Conservation (phyloP, 2,888 invertebrate genomes). For the Agrilus biguttatus region DNA sequence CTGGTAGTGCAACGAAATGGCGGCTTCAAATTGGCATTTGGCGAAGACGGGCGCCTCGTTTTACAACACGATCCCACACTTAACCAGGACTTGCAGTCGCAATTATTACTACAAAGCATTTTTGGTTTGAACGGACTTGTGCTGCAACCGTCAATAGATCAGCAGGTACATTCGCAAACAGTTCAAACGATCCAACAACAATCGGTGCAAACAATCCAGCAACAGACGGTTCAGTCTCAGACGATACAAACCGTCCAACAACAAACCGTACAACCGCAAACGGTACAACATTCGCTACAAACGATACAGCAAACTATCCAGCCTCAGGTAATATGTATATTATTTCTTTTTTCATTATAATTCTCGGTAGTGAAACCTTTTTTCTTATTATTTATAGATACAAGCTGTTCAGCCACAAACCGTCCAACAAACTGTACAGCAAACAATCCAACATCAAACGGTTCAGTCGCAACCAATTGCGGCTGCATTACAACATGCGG, state of each 20-base stretch:
- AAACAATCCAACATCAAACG: conserved; percentile 26
- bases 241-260: conserved; percentile 31
- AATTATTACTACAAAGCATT: conserved; percentile 29
- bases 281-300: conserved; percentile 23
- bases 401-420: conserved; percentile 18
- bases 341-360: background rate
- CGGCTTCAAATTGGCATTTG: conserved; percentile 48
- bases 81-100: conserved; percentile 36
- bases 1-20: conserved; percentile 41
- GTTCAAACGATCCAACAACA: conserved; percentile 32
- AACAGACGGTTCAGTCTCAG: conserved; percentile 30
- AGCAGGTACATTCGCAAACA: conserved; percentile 29
- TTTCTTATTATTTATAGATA: conserved; percentile 3
- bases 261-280: conserved; percentile 28
- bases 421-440: conserved; percentile 22
- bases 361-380: too few relatives aligned
- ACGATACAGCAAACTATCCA: conserved; percentile 25
- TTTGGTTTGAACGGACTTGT: conserved; percentile 29
- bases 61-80: conserved; percentile 48
- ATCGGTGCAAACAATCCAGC: conserved; percentile 30
- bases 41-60: conserved; percentile 52
- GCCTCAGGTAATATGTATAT: conserved; percentile 6
- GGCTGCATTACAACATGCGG: conserved; percentile 17
- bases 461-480: conserved; percentile 25
- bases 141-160: conserved; percentile 29